Evolutionary conservation across 2,113 vertebrate genomes (phyloP).

Genomic region (Sprattus sprattus): DNA sequence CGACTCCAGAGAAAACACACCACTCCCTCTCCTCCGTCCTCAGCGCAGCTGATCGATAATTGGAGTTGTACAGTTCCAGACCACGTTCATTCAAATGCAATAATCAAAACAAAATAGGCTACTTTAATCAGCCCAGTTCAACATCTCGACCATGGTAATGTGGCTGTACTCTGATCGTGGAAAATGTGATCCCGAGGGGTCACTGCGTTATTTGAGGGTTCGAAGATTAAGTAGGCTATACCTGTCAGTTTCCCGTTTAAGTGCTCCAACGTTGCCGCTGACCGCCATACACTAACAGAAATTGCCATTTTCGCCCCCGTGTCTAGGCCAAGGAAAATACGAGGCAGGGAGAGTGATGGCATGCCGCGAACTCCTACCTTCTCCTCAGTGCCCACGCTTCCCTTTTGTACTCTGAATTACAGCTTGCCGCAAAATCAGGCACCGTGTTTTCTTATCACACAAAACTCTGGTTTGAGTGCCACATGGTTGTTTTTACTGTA

Average conservation of each 20-base stretch:
- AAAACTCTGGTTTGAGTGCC: background rate
- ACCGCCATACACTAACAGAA: slow-evolving; percentile 41
- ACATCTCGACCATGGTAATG: slow-evolving; percentile 37
- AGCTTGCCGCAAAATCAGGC: background rate
- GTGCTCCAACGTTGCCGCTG: slow-evolving; percentile 43
- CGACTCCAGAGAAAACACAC: slow-evolving; percentile 12
- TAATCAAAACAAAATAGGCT: slow-evolving; percentile 40
- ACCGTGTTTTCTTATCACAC: slow-evolving; percentile 21
- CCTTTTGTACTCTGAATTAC: background rate
- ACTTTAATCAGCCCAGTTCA: slow-evolving; percentile 34
- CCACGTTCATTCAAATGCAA: slow-evolving; percentile 31
- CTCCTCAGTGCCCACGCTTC: slow-evolving; percentile 5
- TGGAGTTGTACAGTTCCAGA: slow-evolving; percentile 39
- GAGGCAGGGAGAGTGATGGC: slow-evolving; percentile 25
- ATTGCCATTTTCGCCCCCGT: slow-evolving; percentile 37
- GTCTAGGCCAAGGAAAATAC: slow-evolving; percentile 42
- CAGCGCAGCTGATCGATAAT: slow-evolving; percentile 31
- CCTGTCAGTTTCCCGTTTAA: slow-evolving; percentile 43
- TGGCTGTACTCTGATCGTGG: slow-evolving; percentile 18
- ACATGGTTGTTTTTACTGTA: slow-evolving; percentile 22
- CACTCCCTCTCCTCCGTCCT: slow-evolving; percentile 7
- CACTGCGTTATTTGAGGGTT: slow-evolving; percentile 16
- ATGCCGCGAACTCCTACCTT: slow-evolving; percentile 16
- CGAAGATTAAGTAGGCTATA: slow-evolving; percentile 42
- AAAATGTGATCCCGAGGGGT: slow-evolving; percentile 35